Evolutionary conservation across 2,797 vertebrate genomes (phyloP).

Genomic region (Valencia hispanica): DNA sequence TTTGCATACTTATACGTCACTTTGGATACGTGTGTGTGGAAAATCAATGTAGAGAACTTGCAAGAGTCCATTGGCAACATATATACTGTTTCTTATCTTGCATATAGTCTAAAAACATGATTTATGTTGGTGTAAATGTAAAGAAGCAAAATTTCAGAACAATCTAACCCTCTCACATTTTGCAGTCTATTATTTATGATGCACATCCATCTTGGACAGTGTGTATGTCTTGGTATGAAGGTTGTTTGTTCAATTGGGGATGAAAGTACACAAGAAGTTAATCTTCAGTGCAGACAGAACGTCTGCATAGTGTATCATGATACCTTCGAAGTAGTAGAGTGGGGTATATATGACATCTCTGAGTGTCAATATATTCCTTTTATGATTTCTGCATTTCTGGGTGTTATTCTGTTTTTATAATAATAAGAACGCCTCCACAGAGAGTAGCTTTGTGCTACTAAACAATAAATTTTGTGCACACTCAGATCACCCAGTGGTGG

Average conservation of each 20-base stretch:
- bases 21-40: not conserved
- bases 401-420: not conserved
- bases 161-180: no score
- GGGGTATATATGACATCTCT: no score
- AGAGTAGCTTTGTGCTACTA: not conserved
- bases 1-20: not conserved
- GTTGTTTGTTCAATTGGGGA: not conserved
- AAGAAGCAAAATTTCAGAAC: no score
- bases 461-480: not conserved
- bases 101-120: no score
- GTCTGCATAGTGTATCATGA: not conserved
- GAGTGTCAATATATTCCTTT: not conserved
- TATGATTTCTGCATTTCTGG: not conserved
- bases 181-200: no score
- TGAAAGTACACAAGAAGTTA: not conserved
- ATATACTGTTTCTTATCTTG: no score
- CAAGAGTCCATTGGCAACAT: not conserved
- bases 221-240: no score
- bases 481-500: constrained; percentile 6
- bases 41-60: not conserved
- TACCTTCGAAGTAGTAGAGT: no score
- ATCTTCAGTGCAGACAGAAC: not conserved
- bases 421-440: not conserved
- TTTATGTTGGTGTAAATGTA: no score
- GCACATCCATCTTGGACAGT: no score